Base-by-base conservation (phyloP, 1,140 invertebrate genomes). In the Apis dorsata region DNA sequence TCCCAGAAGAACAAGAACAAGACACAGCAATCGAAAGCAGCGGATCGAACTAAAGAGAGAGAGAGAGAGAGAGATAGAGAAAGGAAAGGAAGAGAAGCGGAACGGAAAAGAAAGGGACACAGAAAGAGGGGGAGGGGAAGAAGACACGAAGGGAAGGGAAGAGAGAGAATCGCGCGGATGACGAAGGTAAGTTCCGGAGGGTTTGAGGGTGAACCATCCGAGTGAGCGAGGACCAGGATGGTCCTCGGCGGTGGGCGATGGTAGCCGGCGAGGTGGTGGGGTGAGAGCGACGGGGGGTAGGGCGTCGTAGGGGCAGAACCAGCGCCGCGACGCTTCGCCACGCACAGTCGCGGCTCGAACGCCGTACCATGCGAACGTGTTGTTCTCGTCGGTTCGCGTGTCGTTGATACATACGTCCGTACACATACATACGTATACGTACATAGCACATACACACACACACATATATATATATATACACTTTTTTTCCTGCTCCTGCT, bases 341-440 rank as follows among this genome's bases (percentile, higher is more conserved):
- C 88, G 90, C 91, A 93, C 93, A 93, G 93, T 93, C 91, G 92
- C 92, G 93, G 92, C 89, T 91, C 87, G 91, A 92, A 89, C 90
- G 92, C 92, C 92, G 92, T 90, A 88, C 89, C 86, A 82, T 89
- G 77, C 89, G 90, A 90, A 92, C 90, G 90, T 90, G 90, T 87
- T 49, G 70, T 85, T 53, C 76, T 85, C 81, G 86, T 71, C 83
- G 68, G 76, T 71, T 72, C 87, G 83, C 79, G 80, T 24, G 13
- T 28, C 55, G 1, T 53, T 66, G 34, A 44, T 7, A 44, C 34
- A 7, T 44, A 44, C 34, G 34, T 44, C 34, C 34, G 5, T 7
- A 44, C 0, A 44, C 5, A 44, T 7, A 44, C 5, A 44, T 7
- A 44, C 5, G 5, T 44, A 44, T 44, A 44, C 2, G 5, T 44